phyloP scores from a whole-genome alignment of 2,113 vertebrate species.

The Steatornis caripensis region DNA sequence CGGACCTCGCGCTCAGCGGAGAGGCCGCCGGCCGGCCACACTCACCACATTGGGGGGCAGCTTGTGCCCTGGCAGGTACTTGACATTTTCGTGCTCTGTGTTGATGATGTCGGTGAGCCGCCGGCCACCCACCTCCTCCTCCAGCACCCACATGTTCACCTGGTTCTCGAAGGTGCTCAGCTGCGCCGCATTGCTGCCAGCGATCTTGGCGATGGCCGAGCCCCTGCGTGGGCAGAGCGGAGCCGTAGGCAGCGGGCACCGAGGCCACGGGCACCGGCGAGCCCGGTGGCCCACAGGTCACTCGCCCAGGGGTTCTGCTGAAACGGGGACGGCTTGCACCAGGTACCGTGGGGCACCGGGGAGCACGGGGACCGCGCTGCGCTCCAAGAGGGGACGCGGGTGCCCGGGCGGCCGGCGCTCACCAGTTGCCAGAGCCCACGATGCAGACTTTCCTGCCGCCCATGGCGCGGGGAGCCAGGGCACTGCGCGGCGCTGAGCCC shows the following conservation, averaged over 20 bases:
- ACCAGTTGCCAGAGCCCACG: conserved; percentile 97
- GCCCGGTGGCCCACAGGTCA: not conserved
- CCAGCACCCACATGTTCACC: conserved; percentile 97
- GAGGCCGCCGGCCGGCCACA: not conserved
- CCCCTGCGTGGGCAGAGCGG: conserved; percentile 76
- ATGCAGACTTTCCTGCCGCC: conserved; percentile 85
- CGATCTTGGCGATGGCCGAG: conserved; percentile 94
- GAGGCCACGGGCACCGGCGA: not conserved
- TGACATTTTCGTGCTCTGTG: conserved; percentile 91
- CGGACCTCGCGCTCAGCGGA: fast-evolving
- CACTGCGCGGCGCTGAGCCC: fast-evolving
- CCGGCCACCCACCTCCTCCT: conserved; percentile 83
- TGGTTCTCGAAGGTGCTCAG: conserved; percentile 80
- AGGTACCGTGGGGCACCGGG: not conserved
- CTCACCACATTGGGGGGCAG: conserved; percentile 94
- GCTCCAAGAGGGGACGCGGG: not conserved
- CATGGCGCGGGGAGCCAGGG: conserved; percentile 23
- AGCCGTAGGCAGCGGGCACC: not conserved
- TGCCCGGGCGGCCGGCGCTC: not conserved
- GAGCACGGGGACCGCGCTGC: not conserved
- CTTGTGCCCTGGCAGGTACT: conserved; percentile 93
- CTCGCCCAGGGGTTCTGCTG: not conserved
- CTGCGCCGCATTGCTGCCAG: conserved; percentile 83
- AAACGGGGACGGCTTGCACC: not conserved
- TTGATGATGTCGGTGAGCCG: conserved; percentile 96